Evolutionary conservation across 2,888 invertebrate species (phyloP).

Genomic region (Apodemia mormo): DNA sequence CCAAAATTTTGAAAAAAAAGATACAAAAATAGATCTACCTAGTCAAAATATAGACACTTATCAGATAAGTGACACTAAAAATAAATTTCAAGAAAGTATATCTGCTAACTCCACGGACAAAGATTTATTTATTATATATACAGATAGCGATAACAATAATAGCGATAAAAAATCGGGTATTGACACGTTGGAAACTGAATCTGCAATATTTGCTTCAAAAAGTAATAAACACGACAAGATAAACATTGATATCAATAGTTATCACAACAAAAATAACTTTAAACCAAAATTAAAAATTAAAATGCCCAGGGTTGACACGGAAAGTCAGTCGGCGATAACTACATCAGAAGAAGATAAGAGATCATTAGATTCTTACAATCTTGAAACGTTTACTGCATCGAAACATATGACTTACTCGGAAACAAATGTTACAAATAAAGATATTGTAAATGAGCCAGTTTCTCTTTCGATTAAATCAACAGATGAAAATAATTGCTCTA

Average conservation of each 20-base stretch:
- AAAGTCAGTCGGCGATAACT: constrained; percentile 44
- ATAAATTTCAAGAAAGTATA: constrained; percentile 33
- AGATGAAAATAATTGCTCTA: neutral
- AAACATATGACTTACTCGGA: constrained; percentile 26
- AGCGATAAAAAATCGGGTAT: constrained; percentile 3
- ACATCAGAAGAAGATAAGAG: constrained; percentile 51
- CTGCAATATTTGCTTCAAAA: constrained; percentile 24
- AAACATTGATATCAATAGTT: constrained; percentile 32
- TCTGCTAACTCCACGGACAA: constrained; percentile 47
- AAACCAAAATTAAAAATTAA: constrained; percentile 54
- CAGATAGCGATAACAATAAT: constrained; percentile 50
- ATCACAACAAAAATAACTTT: constrained; percentile 42
- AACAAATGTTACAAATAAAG: constrained; percentile 43
- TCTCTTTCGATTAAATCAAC: neutral
- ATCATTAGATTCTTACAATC: constrained; percentile 49
- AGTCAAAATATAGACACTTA: constrained; percentile 22
- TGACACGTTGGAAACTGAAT: neutral
- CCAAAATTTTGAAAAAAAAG: neutral
- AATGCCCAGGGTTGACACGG: constrained; percentile 49
- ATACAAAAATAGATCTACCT: neutral
- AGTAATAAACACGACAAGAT: constrained; percentile 26
- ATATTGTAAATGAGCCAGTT: constrained; percentile 31
- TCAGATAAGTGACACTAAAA: constrained; percentile 13
- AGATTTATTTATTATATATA: constrained; percentile 61
- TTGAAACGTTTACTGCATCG: constrained; percentile 43